Base-by-base conservation (phyloP, 2,888 invertebrate genomes). In the Melinaea menophilus region DNA sequence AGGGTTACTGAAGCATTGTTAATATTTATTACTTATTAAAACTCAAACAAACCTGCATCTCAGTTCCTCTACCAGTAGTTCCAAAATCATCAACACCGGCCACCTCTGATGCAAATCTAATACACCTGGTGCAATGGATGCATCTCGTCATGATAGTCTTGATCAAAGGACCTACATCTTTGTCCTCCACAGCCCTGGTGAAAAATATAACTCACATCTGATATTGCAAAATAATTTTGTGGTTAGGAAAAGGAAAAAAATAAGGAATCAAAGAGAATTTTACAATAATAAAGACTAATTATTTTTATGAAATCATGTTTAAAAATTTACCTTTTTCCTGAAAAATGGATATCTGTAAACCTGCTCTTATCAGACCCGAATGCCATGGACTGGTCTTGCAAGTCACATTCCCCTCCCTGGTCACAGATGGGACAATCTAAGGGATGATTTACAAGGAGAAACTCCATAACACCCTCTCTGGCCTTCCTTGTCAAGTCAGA, bases 341-440 rank as follows among this genome's bases (percentile, higher is more conserved):
- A 94, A 81, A 95, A 96, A 74, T 96, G 94, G 64, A 97, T 98
- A 79, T 99, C 99, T 57, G 95, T 95, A 79, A 99, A 99, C 37
- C 99, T 92, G 65, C 98, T 98, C 72, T 97, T 94, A 84, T 96
- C 98, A 75, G 95, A 98, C 64, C 99, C 99, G 88, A 99, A 99
- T 2, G 98, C 97, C 98, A 99, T 99, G 33, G 99, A 98, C 86
- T 99, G 99, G 92, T 99, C 99, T 90, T 99, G 98, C 35, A 97
- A 91, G 83, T 97, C 97, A 81, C 97, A 97, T 86, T 97, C 97
- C 34, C 97, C 97, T 70, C 97, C 97, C 88, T 99, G 99, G 88
- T 99, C 99, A 90, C 99, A 99, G 87, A 99, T 99, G 47, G 99
- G 99, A 80, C 99, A 99, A 90, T 99, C 99, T 67, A 99, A 88